phyloP scores from a whole-genome alignment of 2,888 invertebrate genomes.

The Plagodis dolabraria region DNA sequence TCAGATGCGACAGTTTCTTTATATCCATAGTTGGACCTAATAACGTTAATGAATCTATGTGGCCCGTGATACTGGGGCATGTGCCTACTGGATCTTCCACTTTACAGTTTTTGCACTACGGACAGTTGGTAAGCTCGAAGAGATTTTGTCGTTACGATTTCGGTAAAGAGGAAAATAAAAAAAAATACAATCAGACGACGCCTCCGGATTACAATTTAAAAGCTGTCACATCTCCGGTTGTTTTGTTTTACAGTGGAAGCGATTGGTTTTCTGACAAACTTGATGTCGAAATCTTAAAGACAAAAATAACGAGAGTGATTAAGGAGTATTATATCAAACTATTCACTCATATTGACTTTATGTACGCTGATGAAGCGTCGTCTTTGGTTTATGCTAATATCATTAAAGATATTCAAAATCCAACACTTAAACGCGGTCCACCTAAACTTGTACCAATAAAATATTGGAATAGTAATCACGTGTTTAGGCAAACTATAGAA shows the following conservation, averaged over 20 bases:
- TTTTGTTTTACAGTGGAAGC: conserved; percentile 62
- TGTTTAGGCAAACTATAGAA: too few relatives aligned
- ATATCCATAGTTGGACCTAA: conserved; percentile 55
- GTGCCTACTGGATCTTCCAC: conserved; percentile 85
- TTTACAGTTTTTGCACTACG: conserved; percentile 77
- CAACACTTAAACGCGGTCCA: too few relatives aligned
- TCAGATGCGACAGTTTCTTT: conserved; percentile 55
- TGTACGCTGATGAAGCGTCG: conserved; percentile 85
- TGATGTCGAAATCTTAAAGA: conserved; percentile 74
- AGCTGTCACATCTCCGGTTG: conserved; percentile 54
- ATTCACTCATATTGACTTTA: conserved; percentile 88
- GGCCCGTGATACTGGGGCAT: conserved; percentile 86
- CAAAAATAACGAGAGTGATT: conserved; percentile 77
- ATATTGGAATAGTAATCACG: too few relatives aligned
- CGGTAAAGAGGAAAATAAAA: conserved; percentile 51
- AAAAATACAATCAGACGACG: conserved; percentile 68
- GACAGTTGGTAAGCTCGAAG: conserved; percentile 61
- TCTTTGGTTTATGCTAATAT: conserved; percentile 72
- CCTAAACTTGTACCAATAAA: too few relatives aligned
- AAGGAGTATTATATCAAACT: conserved; percentile 76
- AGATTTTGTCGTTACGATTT: conserved; percentile 66
- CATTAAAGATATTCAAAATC: background rate
- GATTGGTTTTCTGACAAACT: conserved; percentile 75
- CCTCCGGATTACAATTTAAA: conserved; percentile 67
- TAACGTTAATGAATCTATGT: conserved; percentile 69